phyloP scores from a whole-genome alignment of 2,797 vertebrate genomes.

The Iguana delicatissima region DNA sequence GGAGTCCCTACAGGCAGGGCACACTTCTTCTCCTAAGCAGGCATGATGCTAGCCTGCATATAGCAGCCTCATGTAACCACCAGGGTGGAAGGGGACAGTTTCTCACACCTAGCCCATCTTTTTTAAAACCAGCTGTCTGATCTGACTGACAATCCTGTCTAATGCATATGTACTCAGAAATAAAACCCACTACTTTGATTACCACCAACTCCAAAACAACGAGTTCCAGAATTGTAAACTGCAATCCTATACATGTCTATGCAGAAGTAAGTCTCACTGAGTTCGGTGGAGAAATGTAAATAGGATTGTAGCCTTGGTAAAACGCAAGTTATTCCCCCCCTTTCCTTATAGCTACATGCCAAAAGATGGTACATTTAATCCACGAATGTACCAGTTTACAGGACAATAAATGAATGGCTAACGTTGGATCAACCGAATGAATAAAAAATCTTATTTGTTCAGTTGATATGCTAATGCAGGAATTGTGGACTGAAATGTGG shows the following conservation, averaged over 20 bases:
- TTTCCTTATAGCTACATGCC: not conserved
- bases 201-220: no score
- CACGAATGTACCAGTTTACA: not conserved
- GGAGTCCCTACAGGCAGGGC: no score
- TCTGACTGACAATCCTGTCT: not conserved
- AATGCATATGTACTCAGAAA: not conserved
- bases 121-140: not conserved
- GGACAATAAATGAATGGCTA: not conserved
- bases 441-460: slow-evolving; percentile 11
- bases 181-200: not conserved
- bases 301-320: not conserved
- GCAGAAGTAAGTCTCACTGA: not conserved
- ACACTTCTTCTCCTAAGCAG: not conserved
- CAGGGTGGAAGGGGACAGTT: no score
- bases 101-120: not conserved
- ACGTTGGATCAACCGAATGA: not conserved
- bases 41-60: no score
- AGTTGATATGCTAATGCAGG: not conserved
- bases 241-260: not conserved
- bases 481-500: not conserved
- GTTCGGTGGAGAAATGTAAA: not conserved
- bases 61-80: not conserved
- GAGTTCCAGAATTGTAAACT: not conserved
- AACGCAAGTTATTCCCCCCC: no score
- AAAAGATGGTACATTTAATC: not conserved